phyloP scores from a whole-genome alignment of 2,113 vertebrate genomes.

The Phasianus colchicus region DNA sequence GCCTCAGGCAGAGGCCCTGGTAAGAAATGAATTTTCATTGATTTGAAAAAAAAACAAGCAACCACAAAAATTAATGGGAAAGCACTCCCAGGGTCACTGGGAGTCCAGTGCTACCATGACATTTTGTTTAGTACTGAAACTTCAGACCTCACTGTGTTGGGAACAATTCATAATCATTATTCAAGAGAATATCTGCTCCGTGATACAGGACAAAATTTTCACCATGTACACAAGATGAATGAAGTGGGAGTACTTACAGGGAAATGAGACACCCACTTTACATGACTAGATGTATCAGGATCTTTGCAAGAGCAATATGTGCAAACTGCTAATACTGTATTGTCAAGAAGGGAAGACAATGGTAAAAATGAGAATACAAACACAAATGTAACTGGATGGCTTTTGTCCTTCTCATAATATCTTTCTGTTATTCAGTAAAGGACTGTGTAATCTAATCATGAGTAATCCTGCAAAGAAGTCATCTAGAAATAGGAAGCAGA shows the following conservation, averaged over 20 bases:
- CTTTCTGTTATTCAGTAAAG: neutral
- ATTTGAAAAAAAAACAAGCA: neutral
- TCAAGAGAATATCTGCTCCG: neutral
- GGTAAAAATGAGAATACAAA: neutral
- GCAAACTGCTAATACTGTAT: neutral
- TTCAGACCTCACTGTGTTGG: neutral
- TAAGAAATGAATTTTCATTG: neutral
- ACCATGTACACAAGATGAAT: neutral
- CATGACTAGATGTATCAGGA: neutral
- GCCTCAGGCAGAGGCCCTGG: neutral
- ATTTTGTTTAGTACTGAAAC: neutral
- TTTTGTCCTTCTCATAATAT: neutral
- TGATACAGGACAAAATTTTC: neutral
- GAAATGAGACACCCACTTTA: neutral
- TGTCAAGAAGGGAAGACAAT: neutral
- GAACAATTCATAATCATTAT: neutral
- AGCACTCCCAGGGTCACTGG: neutral
- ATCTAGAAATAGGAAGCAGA: neutral
- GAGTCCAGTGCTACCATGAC: neutral
- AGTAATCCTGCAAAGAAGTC: neutral
- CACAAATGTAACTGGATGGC: neutral
- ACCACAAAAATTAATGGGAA: neutral
- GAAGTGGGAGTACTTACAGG: neutral
- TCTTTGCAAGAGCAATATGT: neutral
- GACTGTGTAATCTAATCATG: neutral